Base-by-base conservation (phyloP, 2,113 vertebrate genomes). In the Bostrychus sinensis region DNA sequence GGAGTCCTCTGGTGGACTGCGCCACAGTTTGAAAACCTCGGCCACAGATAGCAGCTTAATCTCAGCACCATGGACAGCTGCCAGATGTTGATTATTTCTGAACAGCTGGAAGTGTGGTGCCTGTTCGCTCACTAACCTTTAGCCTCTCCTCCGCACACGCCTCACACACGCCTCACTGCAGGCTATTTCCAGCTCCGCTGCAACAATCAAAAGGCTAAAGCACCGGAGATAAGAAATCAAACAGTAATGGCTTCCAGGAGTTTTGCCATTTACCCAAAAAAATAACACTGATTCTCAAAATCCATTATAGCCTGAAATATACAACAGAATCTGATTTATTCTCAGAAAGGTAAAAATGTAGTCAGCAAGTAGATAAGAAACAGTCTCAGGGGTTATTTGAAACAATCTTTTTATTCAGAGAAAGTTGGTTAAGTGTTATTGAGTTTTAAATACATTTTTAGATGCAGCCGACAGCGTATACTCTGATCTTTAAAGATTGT, bases 41-140 rank as follows among this genome's bases (percentile, higher is more conserved):
- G 17, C 9, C 42, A 63, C 69, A 80, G 74, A 86, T 75, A 66
- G 77, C 14, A 55, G 62, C 59, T 48, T 77, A 75, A 78, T 86
- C 87, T 89, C 87, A 88, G 87, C 59, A 84, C 81, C 76, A 45
- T 53, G 80, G 83, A 83, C 83, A 87, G 86, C 74, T 59, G 75
- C 82, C 83, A 85, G 32, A 68, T 59, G 83, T 80, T 81, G 81
- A 83, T 86, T 77, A 60, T 48, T 48, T 80, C 54, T 72, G 45
- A 57, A 70, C 82, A 86, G 84, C 82, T 84, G 87, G 39, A 78
- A 76, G 73, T 78, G 66, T 66, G 69, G 64, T 75, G 80, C 62
- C 68, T 66, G 60, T 86, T 81, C 71, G n/a, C 71, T 84, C 68
- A 57, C 72, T 77, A 61, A 86, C 85, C 82, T 62, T 62, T 77